Conservation (phyloP, 1,140 invertebrate genomes). For the Sarcophaga peregrina region DNA sequence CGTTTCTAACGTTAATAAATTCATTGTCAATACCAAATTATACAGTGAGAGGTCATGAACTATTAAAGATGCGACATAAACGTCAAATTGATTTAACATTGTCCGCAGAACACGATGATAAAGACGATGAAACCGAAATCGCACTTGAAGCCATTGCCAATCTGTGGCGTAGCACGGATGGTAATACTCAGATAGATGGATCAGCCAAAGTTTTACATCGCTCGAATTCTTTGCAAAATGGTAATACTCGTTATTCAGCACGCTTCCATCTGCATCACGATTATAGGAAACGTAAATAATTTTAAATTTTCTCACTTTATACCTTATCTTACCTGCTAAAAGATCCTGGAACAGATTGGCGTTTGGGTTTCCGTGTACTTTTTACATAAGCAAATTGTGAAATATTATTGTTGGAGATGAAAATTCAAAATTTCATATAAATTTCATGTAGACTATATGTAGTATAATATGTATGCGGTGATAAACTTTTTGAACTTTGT, state of each 20-base stretch:
- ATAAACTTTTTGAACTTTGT: slow-evolving; percentile 33
- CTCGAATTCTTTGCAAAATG: slow-evolving; percentile 50
- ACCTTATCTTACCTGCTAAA: not conserved
- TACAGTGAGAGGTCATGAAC: not conserved
- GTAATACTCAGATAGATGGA: slow-evolving; percentile 60
- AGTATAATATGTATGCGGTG: not conserved
- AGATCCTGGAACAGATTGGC: slow-evolving; percentile 51
- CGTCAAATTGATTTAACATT: slow-evolving; percentile 62
- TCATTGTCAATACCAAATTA: not conserved
- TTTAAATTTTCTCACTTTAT: not conserved
- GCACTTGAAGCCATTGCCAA: slow-evolving; percentile 62
- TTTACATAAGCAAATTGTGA: slow-evolving; percentile 48
- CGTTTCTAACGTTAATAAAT: not conserved
- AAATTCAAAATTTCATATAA: not conserved
- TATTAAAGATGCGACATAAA: slow-evolving; percentile 42
- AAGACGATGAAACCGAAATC: slow-evolving; percentile 60
- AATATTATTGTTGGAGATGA: not conserved
- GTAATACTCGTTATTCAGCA: slow-evolving; percentile 61
- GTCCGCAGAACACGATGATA: slow-evolving; percentile 62
- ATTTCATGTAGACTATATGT: not conserved
- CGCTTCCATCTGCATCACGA: slow-evolving; percentile 62
- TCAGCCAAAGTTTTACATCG: slow-evolving; percentile 59
- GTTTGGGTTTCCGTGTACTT: slow-evolving; percentile 57
- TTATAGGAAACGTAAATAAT: slow-evolving; percentile 54
- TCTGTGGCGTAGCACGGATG: slow-evolving; percentile 61